A percentile compares a stretch with the other conserved stretches of the same genome.
Evolutionary conservation across 1,140 invertebrate species (phyloP).

Genomic region (Drosophila sturtevanti): DNA sequence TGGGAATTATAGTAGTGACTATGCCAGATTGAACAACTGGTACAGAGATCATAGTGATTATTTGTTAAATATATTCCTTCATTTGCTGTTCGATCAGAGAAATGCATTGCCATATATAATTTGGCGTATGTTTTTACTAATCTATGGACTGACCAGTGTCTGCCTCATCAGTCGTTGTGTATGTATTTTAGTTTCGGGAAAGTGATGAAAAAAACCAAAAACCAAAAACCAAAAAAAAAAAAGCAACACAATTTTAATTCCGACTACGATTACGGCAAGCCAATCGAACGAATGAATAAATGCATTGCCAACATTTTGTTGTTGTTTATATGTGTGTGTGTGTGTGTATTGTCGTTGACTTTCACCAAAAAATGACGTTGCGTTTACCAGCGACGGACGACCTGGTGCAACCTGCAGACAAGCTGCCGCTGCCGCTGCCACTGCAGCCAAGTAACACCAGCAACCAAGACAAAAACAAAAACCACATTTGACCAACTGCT

Average conservation of each 20-base stretch:
- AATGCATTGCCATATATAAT: constrained; percentile 41
- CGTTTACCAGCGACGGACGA: constrained; percentile 50
- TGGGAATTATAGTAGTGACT: constrained; percentile 45
- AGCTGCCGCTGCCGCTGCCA: constrained; percentile 23
- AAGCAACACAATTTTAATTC: constrained; percentile 60
- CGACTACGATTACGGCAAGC: constrained; percentile 51
- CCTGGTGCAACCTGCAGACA: constrained; percentile 62
- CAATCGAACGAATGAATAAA: constrained; percentile 25
- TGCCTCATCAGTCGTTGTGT: constrained; percentile 56
- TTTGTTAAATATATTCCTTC: constrained; percentile 48
- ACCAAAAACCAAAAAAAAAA: too few species aligned
- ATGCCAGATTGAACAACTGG: constrained; percentile 36
- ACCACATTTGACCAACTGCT: constrained; percentile 68
- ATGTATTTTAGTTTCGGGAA: constrained; percentile 49
- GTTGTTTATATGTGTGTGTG: neutral
- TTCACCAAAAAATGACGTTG: constrained; percentile 76
- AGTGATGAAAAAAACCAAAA: constrained; percentile 54
- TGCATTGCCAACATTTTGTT: neutral
- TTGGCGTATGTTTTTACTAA: constrained; percentile 53
- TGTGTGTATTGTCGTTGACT: constrained; percentile 42
- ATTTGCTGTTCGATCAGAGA: constrained; percentile 46
- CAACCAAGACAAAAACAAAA: constrained; percentile 28
- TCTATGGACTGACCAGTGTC: constrained; percentile 57
- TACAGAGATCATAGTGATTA: constrained; percentile 44
- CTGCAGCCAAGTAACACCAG: constrained; percentile 8